A percentile compares a stretch with the other conserved stretches of the same genome.
These are phyloP conservation scores for Rhinopomastus cyanomelas DNA, from an alignment of 2,113 vertebrate genomes.

Conservation along the genomic window DNA sequence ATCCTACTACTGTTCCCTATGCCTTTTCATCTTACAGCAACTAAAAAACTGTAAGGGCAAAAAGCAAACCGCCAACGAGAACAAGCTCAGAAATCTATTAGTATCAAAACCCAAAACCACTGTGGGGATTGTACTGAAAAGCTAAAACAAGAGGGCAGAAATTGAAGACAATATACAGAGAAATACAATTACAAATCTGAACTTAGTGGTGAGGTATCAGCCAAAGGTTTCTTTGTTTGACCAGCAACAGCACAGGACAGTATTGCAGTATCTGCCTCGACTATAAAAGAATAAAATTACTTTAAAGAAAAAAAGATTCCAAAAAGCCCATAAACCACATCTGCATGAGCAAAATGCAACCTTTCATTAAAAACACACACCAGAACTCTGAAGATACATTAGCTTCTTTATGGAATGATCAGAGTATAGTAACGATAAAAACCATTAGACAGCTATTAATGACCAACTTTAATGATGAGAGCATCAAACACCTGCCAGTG, in stretches of 20 bases:
- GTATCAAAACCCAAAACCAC: not conserved
- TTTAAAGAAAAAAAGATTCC: not conserved
- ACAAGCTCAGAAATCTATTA: not conserved
- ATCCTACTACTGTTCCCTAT: not conserved
- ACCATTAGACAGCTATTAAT: not conserved
- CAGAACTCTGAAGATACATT: not conserved
- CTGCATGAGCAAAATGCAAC: not conserved
- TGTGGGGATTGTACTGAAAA: not conserved
- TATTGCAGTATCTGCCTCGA: not conserved
- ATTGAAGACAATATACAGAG: not conserved
- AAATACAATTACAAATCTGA: not conserved
- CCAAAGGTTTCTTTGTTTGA: not conserved
- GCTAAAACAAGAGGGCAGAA: not conserved
- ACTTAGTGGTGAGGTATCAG: not conserved
- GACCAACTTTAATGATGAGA: not conserved
- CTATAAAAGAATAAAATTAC: not conserved
- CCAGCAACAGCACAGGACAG: not conserved
- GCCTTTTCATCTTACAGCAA: not conserved
- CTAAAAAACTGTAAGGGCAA: not conserved
- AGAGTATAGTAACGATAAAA: not conserved
- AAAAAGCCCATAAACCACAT: not conserved
- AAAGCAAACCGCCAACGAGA: not conserved
- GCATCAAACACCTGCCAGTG: not conserved
- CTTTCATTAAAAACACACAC: not conserved
- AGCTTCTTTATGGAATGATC: not conserved